Percentiles rank a stretch among this genome's conserved stretches.
These are phyloP conservation scores for Acrocephalus scirpaceus DNA, from an alignment of 2,797 vertebrate genomes.

Conservation along the genomic window DNA sequence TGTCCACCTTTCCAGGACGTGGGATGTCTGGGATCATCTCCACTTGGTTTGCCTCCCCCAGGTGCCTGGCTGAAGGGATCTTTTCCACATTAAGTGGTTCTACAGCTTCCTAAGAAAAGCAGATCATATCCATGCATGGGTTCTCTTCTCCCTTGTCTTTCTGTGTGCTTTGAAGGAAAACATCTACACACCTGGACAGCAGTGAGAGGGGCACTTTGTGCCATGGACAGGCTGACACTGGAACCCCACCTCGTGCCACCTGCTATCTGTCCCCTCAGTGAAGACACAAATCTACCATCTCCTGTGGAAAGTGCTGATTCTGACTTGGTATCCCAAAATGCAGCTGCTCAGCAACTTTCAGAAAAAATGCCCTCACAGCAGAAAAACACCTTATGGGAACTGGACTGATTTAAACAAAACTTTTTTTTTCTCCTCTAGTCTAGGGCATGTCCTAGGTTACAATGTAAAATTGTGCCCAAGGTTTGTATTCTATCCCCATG, in stretches of 20 bases:
- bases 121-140: background rate
- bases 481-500: too few species aligned
- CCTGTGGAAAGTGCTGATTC: background rate
- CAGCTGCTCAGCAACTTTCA: background rate
- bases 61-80: background rate
- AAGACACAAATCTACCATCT: background rate
- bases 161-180: background rate
- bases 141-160: background rate
- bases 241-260: fast-evolving
- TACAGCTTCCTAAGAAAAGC: background rate
- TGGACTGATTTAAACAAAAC: background rate
- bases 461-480: too few species aligned
- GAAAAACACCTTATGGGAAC: background rate
- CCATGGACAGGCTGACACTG: background rate
- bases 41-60: background rate
- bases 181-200: too few species aligned
- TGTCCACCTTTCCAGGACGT: fast-evolving
- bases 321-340: background rate
- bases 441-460: too few species aligned
- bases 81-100: background rate
- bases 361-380: background rate
- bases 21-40: background rate
- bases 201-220: background rate
- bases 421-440: background rate
- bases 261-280: background rate